phyloP scores from a whole-genome alignment of 2,113 vertebrate genomes.

The Progne subis region DNA sequence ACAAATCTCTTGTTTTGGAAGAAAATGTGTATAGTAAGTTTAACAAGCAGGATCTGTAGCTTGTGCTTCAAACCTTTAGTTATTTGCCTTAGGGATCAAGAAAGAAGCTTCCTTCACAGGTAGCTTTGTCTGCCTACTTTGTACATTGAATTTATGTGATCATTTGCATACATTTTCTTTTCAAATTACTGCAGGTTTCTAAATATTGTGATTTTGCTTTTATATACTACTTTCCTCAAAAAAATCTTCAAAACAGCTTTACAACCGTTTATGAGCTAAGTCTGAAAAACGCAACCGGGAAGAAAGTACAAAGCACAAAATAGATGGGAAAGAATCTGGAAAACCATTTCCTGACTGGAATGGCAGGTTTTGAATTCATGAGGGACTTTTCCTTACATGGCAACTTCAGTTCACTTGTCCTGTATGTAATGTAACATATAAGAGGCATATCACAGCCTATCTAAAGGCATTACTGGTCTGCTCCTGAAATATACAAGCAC shows the following conservation, averaged over 20 bases:
- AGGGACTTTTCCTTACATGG: neutral
- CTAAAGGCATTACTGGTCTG: neutral
- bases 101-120: neutral
- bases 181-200: neutral
- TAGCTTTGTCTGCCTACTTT: neutral
- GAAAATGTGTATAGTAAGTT: rapidly evolving
- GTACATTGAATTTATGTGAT: neutral
- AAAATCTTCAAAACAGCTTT: neutral
- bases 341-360: neutral
- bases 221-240: neutral
- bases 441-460: neutral
- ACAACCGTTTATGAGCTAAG: neutral
- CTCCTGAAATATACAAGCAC: neutral
- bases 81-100: neutral
- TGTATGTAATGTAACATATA: neutral
- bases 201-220: neutral
- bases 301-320: neutral
- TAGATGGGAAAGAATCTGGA: neutral
- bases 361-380: neutral
- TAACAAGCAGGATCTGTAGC: neutral
- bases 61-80: neutral
- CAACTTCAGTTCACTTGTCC: neutral
- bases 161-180: neutral
- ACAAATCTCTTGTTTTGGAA: neutral
- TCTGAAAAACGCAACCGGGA: neutral